Conservation (phyloP, 2,113 vertebrate genomes). For the Chauna torquata region DNA sequence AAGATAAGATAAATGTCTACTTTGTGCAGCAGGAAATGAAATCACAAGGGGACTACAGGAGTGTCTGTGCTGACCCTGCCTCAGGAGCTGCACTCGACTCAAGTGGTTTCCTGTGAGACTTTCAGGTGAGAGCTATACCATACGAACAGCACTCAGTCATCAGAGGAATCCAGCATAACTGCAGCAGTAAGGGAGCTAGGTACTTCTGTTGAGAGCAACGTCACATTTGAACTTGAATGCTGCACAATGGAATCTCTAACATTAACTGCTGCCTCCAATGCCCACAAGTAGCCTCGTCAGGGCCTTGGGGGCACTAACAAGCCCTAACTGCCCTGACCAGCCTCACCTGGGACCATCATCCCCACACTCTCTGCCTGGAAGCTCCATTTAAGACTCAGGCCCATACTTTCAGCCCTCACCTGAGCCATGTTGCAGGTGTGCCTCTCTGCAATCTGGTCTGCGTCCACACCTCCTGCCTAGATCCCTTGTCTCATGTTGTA, state of each 20-base stretch:
- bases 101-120: neutral
- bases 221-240: neutral
- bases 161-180: neutral
- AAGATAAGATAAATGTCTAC: neutral
- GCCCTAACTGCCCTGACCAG: neutral
- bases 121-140: neutral
- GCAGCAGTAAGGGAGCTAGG: neutral
- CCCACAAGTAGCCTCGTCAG: neutral
- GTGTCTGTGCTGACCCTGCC: neutral
- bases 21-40: neutral
- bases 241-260: too few relatives aligned
- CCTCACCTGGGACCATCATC: neutral
- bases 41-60: neutral
- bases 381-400: neutral
- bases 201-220: neutral
- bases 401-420: neutral
- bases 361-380: neutral
- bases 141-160: neutral
- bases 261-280: neutral
- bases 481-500: fast-evolving
- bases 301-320: neutral
- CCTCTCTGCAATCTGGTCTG: neutral
- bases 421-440: fast-evolving
- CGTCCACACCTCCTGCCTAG: fast-evolving
- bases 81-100: neutral